Conservation (phyloP, 2,113 vertebrate species). For the Rhabdomys dilectus region DNA sequence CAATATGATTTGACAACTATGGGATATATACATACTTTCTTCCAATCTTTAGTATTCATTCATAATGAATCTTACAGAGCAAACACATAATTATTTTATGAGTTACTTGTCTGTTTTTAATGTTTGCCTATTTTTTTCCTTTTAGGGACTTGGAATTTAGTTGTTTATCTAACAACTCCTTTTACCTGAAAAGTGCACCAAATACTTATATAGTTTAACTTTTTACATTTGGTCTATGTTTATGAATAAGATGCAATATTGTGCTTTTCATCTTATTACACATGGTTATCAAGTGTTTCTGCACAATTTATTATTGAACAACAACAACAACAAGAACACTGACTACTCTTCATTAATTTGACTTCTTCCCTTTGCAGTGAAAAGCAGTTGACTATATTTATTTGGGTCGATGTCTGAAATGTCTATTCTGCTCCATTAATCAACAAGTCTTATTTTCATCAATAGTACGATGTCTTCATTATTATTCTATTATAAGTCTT, state of each 20-base stretch:
- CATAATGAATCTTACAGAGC: not conserved
- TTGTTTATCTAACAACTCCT: not conserved
- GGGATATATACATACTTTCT: not conserved
- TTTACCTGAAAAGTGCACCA: not conserved
- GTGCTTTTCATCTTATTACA: not conserved
- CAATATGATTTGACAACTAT: not conserved
- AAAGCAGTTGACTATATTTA: not conserved
- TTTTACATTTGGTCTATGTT: not conserved
- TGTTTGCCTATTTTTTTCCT: not conserved
- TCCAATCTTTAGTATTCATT: not conserved
- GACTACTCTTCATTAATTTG: not conserved
- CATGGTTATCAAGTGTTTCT: not conserved
- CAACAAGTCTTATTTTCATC: not conserved
- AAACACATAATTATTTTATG: not conserved
- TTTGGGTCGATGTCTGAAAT: not conserved
- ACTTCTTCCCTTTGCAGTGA: not conserved
- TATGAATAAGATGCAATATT: not conserved
- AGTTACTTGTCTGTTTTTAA: not conserved
- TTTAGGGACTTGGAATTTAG: not conserved
- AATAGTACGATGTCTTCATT: slow-evolving; percentile 14
- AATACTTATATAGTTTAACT: not conserved
- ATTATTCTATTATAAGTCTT: not conserved
- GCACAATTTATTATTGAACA: not conserved
- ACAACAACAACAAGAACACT: not conserved
- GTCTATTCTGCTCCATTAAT: not conserved